These are phyloP conservation scores for Ormia ochracea DNA, from an alignment of 2,888 invertebrate species.

Conservation along the genomic window DNA sequence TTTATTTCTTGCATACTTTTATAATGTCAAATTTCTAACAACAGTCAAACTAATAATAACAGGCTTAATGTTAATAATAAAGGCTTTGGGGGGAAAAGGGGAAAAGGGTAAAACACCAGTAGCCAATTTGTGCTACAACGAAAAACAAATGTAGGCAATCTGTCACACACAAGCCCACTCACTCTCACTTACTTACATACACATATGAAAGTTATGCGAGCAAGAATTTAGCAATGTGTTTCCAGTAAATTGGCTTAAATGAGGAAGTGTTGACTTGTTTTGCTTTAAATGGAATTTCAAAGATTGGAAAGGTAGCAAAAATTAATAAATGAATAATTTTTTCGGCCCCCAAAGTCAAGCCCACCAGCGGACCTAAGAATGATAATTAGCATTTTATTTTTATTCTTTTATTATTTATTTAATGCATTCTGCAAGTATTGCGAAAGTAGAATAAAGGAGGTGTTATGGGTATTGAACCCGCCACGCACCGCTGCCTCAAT, in stretches of 20 bases:
- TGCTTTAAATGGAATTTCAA: neutral
- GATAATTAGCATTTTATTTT: no score
- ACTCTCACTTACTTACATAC: neutral
- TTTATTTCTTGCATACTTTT: neutral
- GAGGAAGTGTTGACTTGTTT: neutral
- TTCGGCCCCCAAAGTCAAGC: neutral
- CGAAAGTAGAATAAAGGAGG: no score
- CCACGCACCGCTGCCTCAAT: no score
- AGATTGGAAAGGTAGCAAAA: neutral
- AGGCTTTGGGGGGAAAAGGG: no score
- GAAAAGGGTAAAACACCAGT: slow-evolving; percentile 15
- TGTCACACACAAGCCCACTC: no score
- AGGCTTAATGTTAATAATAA: slow-evolving; percentile 21
- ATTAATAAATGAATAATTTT: neutral
- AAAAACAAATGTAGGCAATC: neutral
- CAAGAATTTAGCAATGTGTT: slow-evolving; percentile 5
- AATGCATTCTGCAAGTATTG: no score
- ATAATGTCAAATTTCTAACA: slow-evolving; percentile 22
- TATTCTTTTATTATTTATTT: no score
- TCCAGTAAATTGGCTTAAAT: slow-evolving; percentile 4
- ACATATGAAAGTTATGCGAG: neutral
- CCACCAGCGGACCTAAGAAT: no score
- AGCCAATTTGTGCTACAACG: neutral
- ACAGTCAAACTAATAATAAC: slow-evolving; percentile 25
- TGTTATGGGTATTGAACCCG: no score